Base-by-base conservation (phyloP, 2,888 invertebrate species). In the Iselma pallidipennis region DNA sequence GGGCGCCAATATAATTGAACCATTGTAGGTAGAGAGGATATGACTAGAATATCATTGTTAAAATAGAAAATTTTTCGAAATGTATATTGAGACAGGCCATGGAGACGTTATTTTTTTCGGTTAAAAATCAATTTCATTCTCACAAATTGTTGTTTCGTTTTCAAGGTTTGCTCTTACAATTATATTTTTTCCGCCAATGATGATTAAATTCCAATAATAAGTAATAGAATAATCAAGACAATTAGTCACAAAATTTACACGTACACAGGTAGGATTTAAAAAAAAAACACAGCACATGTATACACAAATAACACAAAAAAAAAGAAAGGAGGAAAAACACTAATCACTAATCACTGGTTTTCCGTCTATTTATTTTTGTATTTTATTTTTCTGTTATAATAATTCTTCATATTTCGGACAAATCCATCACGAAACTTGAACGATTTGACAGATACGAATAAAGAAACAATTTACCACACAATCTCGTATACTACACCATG, bases 401-500 rank as follows among this genome's bases (percentile, higher is more conserved):
- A n/a, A n/a, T n/a, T n/a, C n/a, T n/a, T n/a, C n/a, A n/a, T n/a
- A n/a, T n/a, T n/a, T n/a, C n/a, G n/a, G 16, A 2, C 6, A 9
- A 37, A 37, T 6, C 16, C 33, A 33, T 33, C 33, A 16, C 6
- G 37, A 16, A 16, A 3, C 6, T 37, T 37, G 16, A 10, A 37
- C 7, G 7, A 37, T 16, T 37, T 37, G 16, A 9, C 19, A 2
- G 7, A 37, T 37, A 16, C 4, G 2, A 16, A 6, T 9, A 16
- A 3, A 14, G 16, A 37, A 37, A 37, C 31, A 9, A 37, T 37
- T 37, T 16, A 37, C 37, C 37, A 37, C 37, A 6, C 16, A 37
- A 16, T 55, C 55, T 67, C 55, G 58, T 61, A n/a, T 65, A 66
- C 62, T 61, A 69, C 50, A 68, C 72, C 71, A 71, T 72, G 72